Base-by-base conservation (phyloP, 1,140 invertebrate species). In the Lethrus apterus region DNA sequence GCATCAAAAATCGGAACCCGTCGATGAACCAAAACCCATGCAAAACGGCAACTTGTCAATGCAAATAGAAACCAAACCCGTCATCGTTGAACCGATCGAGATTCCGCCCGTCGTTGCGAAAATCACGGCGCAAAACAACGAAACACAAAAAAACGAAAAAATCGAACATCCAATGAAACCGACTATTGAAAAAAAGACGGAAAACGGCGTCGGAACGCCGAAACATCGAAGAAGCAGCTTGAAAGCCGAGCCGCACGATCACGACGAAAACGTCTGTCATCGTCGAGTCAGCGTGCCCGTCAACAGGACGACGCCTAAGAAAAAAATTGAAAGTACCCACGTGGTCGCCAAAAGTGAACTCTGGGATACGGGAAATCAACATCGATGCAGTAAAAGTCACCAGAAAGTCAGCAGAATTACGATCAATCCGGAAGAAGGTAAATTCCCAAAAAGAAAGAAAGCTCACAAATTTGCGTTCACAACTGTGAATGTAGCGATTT, bases 261-360 rank as follows among this genome's bases (percentile, higher is more conserved):
- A 46, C 21, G 46, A 54, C 21, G 57, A 58, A 17, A 44, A 36
- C 10, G 18, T 41, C 9, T 60, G 54, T 40, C 49, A 51, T 18
- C 50, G 59, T 24, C 41, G 56, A 9, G 55, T 59, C 3, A 61
- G 51, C 32, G 48, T 59, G 8, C 55, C 59, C n/a, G 56, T 49
- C 15, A 58, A 50, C 19, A 47, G 53, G 38, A 46, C 31, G 20
- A 58, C 55, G 3, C 44, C 46, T 3, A 60, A 59, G 2, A 63
- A 65, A 44, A 58, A 58, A 35, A 65, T 60, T 50, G 44, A 46
- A 2, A 61, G 65, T 1, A 63, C 61, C 1, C 65, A 67, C 48
- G 57, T 67, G 4, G 65, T 67, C 8, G 55, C 63, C 1, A 67
- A 67, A 42, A 65, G 63, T 46, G 65, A 67, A 46, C 48, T 67